Evolutionary conservation across 2,113 vertebrate species (phyloP).

Genomic region (Gobio gobio): DNA sequence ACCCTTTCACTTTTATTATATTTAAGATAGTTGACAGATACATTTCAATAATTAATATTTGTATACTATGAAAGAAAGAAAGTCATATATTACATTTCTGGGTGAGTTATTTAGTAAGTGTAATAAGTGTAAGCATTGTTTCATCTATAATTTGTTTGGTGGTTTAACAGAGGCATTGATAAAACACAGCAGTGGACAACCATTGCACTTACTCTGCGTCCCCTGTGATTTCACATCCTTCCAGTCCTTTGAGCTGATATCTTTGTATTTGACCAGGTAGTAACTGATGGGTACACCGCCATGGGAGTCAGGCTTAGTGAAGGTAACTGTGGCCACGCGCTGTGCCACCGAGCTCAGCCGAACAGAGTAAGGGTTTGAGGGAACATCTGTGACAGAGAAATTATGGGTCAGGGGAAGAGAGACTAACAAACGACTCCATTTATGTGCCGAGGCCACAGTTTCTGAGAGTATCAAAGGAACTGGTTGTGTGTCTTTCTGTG

Average conservation of each 20-base stretch:
- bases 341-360: constrained; percentile 89
- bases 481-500: neutral
- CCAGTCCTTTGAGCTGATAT: constrained; percentile 88
- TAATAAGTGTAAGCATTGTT: no score
- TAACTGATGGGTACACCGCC: constrained; percentile 96
- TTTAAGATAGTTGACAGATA: neutral
- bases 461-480: constrained; percentile 7
- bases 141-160: neutral
- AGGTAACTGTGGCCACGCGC: constrained; percentile 88
- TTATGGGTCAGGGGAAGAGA: constrained; percentile 36
- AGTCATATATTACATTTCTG: neutral
- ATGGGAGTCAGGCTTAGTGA: constrained; percentile 95
- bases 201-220: constrained; percentile 88
- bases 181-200: neutral
- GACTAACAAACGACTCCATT: constrained; percentile 29
- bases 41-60: neutral
- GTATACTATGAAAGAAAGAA: neutral
- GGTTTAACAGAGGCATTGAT: neutral
- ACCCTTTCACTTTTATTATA: neutral
- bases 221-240: constrained; percentile 93
- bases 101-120: neutral
- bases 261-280: constrained; percentile 94
- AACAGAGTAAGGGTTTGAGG: constrained; percentile 91
- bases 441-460: neutral
- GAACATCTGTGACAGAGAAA: constrained; percentile 82